These are phyloP conservation scores for Miichthys miiuy DNA, from an alignment of 2,797 vertebrate genomes.

Conservation along the genomic window DNA sequence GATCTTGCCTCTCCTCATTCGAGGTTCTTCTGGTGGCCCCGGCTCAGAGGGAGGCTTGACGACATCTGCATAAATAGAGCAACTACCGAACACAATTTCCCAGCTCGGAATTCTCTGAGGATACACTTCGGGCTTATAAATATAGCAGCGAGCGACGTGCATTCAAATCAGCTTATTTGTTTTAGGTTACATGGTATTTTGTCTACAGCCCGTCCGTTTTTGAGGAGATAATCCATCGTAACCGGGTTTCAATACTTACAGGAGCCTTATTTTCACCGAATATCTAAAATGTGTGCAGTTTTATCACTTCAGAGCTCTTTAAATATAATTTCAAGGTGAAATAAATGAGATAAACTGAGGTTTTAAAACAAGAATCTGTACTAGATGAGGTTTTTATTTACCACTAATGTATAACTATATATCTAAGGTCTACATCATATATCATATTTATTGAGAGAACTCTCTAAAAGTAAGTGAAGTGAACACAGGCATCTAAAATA, in stretches of 20 bases:
- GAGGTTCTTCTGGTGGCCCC: constrained; percentile 50
- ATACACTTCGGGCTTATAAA: constrained; percentile 51
- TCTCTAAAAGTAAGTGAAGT: not conserved
- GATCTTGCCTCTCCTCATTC: constrained; percentile 35
- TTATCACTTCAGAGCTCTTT: not conserved
- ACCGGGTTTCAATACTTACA: not conserved
- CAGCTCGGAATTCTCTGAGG: constrained; percentile 49
- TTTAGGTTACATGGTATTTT: constrained; percentile 22
- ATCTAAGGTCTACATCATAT: not conserved
- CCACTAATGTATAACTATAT: not conserved
- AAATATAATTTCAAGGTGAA: not conserved
- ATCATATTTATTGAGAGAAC: not conserved
- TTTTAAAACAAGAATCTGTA: not conserved
- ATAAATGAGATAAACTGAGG: not conserved
- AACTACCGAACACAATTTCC: constrained; percentile 45
- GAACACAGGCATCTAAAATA: not conserved
- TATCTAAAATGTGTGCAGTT: not conserved
- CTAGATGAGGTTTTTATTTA: not conserved
- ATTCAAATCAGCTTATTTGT: constrained; percentile 61
- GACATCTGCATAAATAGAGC: constrained; percentile 67
- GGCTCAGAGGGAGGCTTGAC: constrained; percentile 53
- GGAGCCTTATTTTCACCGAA: not conserved
- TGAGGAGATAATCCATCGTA: constrained; percentile 1
- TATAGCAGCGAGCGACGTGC: constrained; percentile 40
- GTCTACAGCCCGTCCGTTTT: constrained; percentile 2